Evolutionary conservation across 2,888 invertebrate genomes (phyloP).

Genomic region (Apodemia zela): DNA sequence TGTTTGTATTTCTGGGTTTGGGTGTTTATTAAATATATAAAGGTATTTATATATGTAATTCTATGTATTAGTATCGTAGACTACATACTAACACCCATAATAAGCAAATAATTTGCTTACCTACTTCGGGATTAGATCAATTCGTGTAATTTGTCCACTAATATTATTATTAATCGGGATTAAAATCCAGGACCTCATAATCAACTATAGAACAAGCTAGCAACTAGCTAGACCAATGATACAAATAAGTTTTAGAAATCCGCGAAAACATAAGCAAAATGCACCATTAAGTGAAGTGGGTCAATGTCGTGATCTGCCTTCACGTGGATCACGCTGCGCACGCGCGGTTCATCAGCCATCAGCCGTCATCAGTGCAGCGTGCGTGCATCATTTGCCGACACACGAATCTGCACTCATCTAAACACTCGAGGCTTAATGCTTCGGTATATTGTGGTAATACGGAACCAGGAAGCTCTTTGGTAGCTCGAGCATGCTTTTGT

Average conservation of each 20-base stretch:
- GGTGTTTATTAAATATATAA: no score
- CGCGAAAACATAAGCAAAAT: neutral
- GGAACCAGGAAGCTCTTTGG: neutral
- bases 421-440: neutral
- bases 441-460: neutral
- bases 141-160: no score
- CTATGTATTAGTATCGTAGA: no score
- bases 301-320: neutral
- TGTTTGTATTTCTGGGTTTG: no score
- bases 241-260: neutral
- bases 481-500: neutral
- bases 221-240: no score
- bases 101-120: no score
- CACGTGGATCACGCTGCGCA: constrained; percentile 5
- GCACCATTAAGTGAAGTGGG: neutral
- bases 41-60: no score
- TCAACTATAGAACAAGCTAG: no score
- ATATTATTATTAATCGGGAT: no score
- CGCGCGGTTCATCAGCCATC: neutral
- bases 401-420: neutral
- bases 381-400: neutral
- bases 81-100: no score
- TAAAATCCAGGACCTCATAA: no score
- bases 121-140: no score
- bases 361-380: neutral